phyloP scores from a whole-genome alignment of 2,888 invertebrate genomes.

The Xestia ashworthii region DNA sequence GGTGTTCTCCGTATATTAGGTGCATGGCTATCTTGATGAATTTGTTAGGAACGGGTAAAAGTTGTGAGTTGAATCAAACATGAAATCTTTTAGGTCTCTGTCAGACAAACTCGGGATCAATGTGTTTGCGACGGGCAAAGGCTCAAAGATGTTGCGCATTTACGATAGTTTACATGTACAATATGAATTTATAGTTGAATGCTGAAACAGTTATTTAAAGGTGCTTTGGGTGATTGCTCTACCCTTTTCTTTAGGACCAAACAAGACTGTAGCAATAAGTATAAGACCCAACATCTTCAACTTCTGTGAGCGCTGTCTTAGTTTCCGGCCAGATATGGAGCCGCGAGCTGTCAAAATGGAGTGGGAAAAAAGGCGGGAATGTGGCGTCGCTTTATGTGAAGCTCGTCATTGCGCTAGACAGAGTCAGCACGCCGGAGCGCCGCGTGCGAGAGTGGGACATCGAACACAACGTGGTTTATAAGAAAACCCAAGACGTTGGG shows the following conservation, averaged over 20 bases:
- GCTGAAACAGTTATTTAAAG: background rate
- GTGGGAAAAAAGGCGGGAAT: constrained; percentile 91
- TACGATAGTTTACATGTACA: no score
- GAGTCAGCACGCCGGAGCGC: constrained; percentile 73
- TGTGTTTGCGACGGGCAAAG: background rate
- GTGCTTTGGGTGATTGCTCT: background rate
- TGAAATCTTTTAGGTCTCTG: background rate
- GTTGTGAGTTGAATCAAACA: background rate
- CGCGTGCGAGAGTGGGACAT: constrained; percentile 79
- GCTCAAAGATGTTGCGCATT: background rate
- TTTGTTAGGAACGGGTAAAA: background rate
- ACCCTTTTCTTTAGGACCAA: background rate
- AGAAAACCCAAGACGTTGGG: constrained; percentile 91
- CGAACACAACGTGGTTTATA: constrained; percentile 90
- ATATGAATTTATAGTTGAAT: background rate
- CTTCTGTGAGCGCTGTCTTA: constrained; percentile 88
- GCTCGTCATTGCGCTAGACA: constrained; percentile 89
- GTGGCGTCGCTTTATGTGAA: constrained; percentile 90
- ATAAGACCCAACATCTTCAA: constrained; percentile 44
- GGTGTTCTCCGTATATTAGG: background rate
- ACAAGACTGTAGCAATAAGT: constrained; percentile 8
- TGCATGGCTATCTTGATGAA: background rate
- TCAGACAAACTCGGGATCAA: background rate
- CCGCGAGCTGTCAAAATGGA: constrained; percentile 91
- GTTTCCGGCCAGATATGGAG: constrained; percentile 90